Percentiles rank a stretch among this genome's conserved stretches.
These are phyloP conservation scores for Tiliacea citrago DNA, from an alignment of 2,888 invertebrate species.

Conservation along the genomic window DNA sequence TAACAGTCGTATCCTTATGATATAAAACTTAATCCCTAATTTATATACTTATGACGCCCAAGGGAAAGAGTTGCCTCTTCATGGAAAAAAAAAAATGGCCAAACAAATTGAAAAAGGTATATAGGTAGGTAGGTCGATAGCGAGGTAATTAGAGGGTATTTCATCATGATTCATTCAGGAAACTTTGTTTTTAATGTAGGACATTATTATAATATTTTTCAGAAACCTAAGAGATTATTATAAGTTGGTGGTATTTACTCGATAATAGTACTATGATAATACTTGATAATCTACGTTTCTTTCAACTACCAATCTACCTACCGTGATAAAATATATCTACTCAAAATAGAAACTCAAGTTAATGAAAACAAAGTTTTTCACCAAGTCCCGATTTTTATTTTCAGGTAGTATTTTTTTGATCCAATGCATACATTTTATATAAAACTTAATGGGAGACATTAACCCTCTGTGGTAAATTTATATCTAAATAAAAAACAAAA, in stretches of 20 bases:
- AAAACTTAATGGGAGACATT: too few species aligned
- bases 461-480: too few species aligned
- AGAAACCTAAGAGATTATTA: neutral
- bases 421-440: too few species aligned
- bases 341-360: too few species aligned
- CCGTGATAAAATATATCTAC: too few species aligned
- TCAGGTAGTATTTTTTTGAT: too few species aligned
- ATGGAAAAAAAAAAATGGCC: neutral
- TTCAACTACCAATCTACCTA: too few species aligned
- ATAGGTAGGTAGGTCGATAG: neutral
- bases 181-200: neutral
- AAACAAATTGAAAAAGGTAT: neutral
- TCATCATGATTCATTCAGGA: neutral
- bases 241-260: neutral
- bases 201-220: neutral
- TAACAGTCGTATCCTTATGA: neutral
- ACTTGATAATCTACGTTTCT: too few species aligned
- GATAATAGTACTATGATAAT: too few species aligned
- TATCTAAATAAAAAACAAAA: too few species aligned
- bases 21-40: neutral
- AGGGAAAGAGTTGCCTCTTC: neutral
- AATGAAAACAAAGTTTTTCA: too few species aligned
- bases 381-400: too few species aligned
- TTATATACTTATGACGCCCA: slow-evolving; percentile 8
- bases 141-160: neutral